Evolutionary conservation across 92 coral and sea anemone genomes (phyloP).

Genomic region (Parazoanthus atlanticus): DNA sequence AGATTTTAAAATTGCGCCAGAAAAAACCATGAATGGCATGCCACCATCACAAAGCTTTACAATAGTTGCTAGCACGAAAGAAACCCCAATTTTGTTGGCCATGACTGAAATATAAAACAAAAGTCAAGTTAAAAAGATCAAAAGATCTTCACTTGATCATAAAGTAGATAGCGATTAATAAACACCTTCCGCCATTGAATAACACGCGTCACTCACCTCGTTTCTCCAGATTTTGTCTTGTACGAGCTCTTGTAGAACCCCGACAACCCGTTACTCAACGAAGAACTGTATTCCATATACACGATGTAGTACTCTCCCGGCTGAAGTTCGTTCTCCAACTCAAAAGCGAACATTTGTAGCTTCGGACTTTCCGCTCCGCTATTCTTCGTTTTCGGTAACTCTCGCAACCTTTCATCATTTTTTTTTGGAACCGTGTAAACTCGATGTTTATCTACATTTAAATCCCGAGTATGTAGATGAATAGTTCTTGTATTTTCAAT

Average conservation of each 20-base stretch:
- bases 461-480: constrained; percentile 70
- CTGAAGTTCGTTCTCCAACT: constrained; percentile 53
- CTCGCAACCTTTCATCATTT: constrained; percentile 14
- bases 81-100: background rate
- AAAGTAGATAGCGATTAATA: background rate
- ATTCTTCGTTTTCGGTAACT: background rate
- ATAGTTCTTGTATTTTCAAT: constrained; percentile 60
- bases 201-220: constrained; percentile 55
- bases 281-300: constrained; percentile 56
- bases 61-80: too few relatives aligned
- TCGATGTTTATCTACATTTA: constrained; percentile 23
- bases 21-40: background rate
- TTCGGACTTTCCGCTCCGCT: constrained; percentile 46
- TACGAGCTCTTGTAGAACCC: constrained; percentile 94
- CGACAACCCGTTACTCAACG: constrained; percentile 66
- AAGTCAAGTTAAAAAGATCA: background rate
- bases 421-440: constrained; percentile 30
- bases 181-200: background rate
- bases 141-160: background rate
- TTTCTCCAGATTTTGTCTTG: constrained; percentile 63
- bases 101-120: background rate
- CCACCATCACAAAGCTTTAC: background rate
- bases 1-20: too few relatives aligned
- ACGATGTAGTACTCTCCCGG: constrained; percentile 55
- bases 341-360: constrained; percentile 65